Percentiles rank a stretch among this genome's conserved stretches.
Evolutionary conservation across 2,797 vertebrate species (phyloP).

Genomic region (Triplophysa yarkandensis): DNA sequence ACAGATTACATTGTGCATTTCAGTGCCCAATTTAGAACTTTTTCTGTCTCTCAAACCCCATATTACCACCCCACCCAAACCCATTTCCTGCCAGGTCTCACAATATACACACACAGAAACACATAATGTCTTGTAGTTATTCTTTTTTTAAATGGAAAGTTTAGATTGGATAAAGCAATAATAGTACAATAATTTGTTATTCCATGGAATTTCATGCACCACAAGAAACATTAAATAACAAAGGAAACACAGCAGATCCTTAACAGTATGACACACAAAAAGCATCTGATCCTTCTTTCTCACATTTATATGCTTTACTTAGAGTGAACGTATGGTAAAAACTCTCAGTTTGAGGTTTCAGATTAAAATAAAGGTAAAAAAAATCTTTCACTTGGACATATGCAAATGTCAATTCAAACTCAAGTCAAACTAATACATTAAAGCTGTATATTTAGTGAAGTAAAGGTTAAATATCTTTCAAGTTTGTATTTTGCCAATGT

Average conservation of each 20-base stretch:
- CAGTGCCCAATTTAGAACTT: conserved; percentile 45
- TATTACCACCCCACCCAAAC: conserved; percentile 61
- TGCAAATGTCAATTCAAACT: background rate
- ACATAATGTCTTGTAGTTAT: conserved; percentile 41
- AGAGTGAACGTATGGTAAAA: background rate
- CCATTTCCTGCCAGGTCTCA: conserved; percentile 59
- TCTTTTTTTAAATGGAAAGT: too few species aligned
- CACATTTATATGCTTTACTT: background rate
- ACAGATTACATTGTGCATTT: conserved; percentile 30
- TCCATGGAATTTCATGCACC: background rate
- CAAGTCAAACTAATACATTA: background rate
- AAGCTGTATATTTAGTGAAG: background rate
- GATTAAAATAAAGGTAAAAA: background rate
- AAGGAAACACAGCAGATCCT: background rate
- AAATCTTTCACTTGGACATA: background rate
- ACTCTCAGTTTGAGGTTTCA: background rate
- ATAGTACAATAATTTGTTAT: conserved; percentile 30
- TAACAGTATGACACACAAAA: background rate
- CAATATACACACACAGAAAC: conserved; percentile 49
- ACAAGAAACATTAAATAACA: conserved; percentile 4
- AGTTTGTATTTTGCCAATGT: background rate
- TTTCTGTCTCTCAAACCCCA: conserved; percentile 57
- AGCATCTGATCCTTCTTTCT: background rate
- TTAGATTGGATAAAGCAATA: conserved; percentile 10
- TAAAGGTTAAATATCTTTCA: background rate